Evolutionary conservation across 2,888 invertebrate genomes (phyloP), one percentile per base, ranked within the genome.

Genomic region (Myopa testacea): DNA sequence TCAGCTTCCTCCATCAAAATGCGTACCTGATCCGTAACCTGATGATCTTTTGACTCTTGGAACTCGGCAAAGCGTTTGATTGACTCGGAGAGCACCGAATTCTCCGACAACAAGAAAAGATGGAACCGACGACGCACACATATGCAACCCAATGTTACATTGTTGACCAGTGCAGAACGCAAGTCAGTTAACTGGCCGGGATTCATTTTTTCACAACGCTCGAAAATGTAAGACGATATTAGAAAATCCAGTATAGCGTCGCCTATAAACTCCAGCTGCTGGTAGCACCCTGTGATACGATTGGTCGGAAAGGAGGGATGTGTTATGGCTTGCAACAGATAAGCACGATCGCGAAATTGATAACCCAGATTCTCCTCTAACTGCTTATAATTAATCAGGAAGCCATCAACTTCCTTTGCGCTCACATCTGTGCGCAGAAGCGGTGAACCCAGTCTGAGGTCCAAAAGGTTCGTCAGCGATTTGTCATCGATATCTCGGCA

Each of bases 161-260:
- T 99, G 87, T 99, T 99, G 4, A 99, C 99, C 4, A 99, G 91
- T 0, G 99, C 96, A 0, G 98, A 98, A 58, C 99, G 91, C 79
- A 99, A 88, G 90, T 99, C 98, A 0, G 98, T 98, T 77, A 99
- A 89, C 26, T 96, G 93, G 0, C 98, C 98, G 0, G 97, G 97
- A 77, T 92, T 92, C 85, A 95, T 90, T 38, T 90, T 84, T 0
- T 90, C 90, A 80, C 92, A 93, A 80, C 93, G 92, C 88, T 98
- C 96, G 86, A 92, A 98, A 75, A 99, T 94, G 86, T 96, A 93
- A 14, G 95, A 91, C 0, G 98, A 97, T 40, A 98, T 93, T 14
- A 98, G 89, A 87, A 97, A 97, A 89, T 98, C 98, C 75, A 98
- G 89, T 45, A 98, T 91, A 8, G 98, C 96, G 90, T 98, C 98